Percentiles rank a stretch among this genome's conserved stretches.
phyloP scores from a whole-genome alignment of 2,113 vertebrate genomes.

The Erythrocebus patas region DNA sequence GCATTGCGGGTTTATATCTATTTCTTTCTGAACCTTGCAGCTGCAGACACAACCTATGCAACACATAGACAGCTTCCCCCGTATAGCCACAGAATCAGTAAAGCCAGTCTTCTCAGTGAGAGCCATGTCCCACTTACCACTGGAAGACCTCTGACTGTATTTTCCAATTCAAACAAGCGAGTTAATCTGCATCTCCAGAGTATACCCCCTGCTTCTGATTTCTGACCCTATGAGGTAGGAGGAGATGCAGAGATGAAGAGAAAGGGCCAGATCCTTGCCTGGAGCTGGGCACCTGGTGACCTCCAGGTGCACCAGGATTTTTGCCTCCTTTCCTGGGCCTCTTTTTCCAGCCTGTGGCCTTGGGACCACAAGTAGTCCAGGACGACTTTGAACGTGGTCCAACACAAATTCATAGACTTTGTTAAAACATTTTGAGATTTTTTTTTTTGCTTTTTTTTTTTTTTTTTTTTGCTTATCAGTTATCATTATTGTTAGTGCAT shows the following conservation, averaged over 20 bases:
- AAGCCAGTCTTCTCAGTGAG: fast-evolving
- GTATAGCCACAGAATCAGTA: fast-evolving
- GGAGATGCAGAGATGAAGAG: not conserved
- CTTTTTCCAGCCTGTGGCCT: no score
- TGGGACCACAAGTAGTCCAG: no score
- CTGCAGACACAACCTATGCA: fast-evolving
- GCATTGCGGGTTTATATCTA: fast-evolving
- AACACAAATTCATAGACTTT: no score
- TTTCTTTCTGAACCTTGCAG: not conserved
- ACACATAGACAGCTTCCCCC: fast-evolving
- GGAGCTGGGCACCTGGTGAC: not conserved
- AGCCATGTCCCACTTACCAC: fast-evolving
- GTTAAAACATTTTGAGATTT: no score
- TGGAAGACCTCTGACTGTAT: fast-evolving
- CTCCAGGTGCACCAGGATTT: not conserved
- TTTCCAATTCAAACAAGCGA: not conserved
- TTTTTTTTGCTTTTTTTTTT: no score
- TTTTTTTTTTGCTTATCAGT: no score
- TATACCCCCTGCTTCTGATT: no score
- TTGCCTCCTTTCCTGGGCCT: no score
- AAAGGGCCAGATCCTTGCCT: not conserved
- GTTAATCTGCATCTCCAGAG: fast-evolving
- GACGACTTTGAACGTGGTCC: no score
- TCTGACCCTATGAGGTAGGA: not conserved
- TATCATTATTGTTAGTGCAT: no score